These are phyloP conservation scores for Catonia carolina DNA, from an alignment of 2,888 invertebrate genomes.

Conservation along the genomic window DNA sequence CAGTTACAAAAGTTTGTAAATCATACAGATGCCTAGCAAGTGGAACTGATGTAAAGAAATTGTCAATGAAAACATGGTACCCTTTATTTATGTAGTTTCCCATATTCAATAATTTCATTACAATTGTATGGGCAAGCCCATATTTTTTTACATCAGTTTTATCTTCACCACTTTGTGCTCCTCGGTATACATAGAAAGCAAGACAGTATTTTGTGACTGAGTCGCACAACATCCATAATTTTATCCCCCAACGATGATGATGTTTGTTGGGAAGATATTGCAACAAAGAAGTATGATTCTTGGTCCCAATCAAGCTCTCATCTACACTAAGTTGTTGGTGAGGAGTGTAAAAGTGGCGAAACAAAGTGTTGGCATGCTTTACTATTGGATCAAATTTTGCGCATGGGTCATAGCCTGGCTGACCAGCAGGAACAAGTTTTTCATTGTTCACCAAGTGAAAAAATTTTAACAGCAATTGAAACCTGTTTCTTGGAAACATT, in stretches of 20 bases:
- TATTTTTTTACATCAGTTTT: conserved; percentile 1
- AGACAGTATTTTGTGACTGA: conserved; percentile 2
- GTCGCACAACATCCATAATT: conserved; percentile 10
- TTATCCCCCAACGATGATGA: neutral
- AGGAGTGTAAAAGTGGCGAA: neutral
- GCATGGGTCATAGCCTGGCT: conserved; percentile 9
- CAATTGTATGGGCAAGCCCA: conserved; percentile 3
- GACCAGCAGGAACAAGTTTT: neutral
- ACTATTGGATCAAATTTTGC: conserved; percentile 5
- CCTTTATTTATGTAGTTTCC: conserved; percentile 11
- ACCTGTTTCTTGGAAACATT: neutral
- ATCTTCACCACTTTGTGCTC: neutral
- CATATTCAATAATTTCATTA: conserved; percentile 6
- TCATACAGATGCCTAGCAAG: too few species aligned
- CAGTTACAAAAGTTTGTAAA: too few species aligned
- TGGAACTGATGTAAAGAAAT: neutral
- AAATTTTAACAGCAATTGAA: neutral
- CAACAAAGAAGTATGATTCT: too few species aligned
- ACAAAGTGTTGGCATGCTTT: conserved; percentile 1
- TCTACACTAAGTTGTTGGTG: conserved; percentile 11
- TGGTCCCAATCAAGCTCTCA: neutral
- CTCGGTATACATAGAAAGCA: neutral
- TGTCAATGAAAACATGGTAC: conserved; percentile 11
- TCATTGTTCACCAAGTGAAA: neutral
- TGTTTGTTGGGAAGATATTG: neutral